Evolutionary conservation across 2,113 vertebrate genomes (phyloP).

Genomic region (Zosterops borbonicus): DNA sequence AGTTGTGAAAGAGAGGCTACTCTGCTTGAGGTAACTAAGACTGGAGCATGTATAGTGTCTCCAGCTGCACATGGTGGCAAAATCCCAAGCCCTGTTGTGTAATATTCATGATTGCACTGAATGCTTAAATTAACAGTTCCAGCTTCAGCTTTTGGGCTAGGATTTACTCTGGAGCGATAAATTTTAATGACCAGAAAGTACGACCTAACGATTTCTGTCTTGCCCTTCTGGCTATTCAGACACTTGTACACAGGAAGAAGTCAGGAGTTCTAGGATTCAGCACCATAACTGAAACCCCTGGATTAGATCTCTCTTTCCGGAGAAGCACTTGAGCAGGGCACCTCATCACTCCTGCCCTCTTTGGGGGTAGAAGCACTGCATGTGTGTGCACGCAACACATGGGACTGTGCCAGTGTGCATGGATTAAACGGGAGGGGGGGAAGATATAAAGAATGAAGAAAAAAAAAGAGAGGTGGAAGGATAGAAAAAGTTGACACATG

Average conservation of each 20-base stretch:
- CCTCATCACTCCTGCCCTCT: neutral
- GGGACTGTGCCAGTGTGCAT: neutral
- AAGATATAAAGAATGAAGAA: neutral
- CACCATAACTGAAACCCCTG: neutral
- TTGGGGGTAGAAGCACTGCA: neutral
- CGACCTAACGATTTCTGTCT: neutral
- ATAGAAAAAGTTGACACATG: neutral
- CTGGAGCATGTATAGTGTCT: neutral
- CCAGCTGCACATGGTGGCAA: neutral
- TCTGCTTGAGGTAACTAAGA: neutral
- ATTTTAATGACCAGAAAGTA: neutral
- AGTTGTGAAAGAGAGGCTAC: neutral
- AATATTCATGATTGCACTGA: neutral
- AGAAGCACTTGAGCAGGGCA: neutral
- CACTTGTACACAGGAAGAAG: neutral
- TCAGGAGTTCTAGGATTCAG: neutral
- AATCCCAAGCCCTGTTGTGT: neutral
- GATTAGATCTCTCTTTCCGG: neutral
- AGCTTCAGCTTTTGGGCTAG: neutral
- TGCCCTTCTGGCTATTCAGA: neutral
- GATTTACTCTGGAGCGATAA: neutral
- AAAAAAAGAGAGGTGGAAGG: neutral
- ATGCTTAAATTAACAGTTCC: neutral
- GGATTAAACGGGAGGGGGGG: neutral
- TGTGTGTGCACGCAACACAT: neutral